phyloP scores from a whole-genome alignment of 1,140 invertebrate species.

The Aethina tumida region DNA sequence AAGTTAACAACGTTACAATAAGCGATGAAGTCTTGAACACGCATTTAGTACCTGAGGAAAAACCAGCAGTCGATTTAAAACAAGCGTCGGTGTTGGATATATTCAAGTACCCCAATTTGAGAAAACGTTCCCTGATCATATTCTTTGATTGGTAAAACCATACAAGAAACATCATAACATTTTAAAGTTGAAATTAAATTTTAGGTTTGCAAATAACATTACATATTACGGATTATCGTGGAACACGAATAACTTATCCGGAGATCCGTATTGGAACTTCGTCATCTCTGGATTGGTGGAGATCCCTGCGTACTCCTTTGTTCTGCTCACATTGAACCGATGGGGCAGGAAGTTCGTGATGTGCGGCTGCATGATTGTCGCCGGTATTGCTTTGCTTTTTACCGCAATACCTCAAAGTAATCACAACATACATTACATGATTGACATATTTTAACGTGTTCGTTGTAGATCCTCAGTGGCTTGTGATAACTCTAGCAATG shows the following conservation, averaged over 20 bases:
- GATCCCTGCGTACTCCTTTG: constrained; percentile 61
- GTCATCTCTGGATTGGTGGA: constrained; percentile 66
- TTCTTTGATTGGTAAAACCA: constrained; percentile 64
- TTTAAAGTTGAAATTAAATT: constrained; percentile 17
- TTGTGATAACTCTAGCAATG: constrained; percentile 63
- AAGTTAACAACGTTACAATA: constrained; percentile 53
- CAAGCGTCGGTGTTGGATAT: constrained; percentile 55
- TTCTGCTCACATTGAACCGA: constrained; percentile 58
- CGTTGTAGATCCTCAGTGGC: constrained; percentile 44
- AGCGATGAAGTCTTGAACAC: constrained; percentile 43
- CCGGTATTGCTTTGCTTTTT: constrained; percentile 49
- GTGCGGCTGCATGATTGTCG: constrained; percentile 58
- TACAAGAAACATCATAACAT: constrained; percentile 3
- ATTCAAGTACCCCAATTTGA: constrained; percentile 58
- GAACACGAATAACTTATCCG: constrained; percentile 64
- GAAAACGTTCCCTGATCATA: constrained; percentile 59
- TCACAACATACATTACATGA: background rate
- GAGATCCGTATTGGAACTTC: constrained; percentile 67
- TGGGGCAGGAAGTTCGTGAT: constrained; percentile 62
- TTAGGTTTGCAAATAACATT: constrained; percentile 65
- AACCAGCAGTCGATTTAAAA: constrained; percentile 30
- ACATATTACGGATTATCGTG: constrained; percentile 77
- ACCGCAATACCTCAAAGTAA: constrained; percentile 51
- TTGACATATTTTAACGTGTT: background rate
- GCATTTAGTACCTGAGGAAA: constrained; percentile 38